Evolutionary conservation across 2,113 vertebrate genomes (phyloP), one percentile per base, ranked within the genome.

Genomic region (Orthonyx spaldingii): DNA sequence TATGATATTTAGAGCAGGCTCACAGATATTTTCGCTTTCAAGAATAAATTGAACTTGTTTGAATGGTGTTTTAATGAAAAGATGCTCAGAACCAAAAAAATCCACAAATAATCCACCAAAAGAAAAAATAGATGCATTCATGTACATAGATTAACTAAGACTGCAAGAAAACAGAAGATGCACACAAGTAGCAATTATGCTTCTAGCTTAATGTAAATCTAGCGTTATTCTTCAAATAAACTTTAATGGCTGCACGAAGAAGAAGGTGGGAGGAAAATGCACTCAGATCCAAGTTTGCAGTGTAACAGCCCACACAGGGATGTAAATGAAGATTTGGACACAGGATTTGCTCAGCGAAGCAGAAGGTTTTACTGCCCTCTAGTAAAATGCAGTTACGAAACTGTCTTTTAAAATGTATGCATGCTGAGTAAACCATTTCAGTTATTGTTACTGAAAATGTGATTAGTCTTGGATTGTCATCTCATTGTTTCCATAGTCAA

Each of bases 321-420:
- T 90, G 92, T 90, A 96, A 96, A 94, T 82, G 93, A 91, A 81
- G 94, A 84, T 96, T 97, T 96, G 88, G 93, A 49, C 95, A 92
- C 61, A 87, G 46, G 21, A 95, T 92, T 79, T 90, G 56, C 69
- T 90, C 92, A 79, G 69, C 56, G 50, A 89, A 89, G 69, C 86
- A 87, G 71, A 96, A 96, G 94, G 79, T 93, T 97, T 97, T 97
- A 94, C 94, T 96, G 97, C 96, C 97, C 96, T 97, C 96, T 97
- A 97, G 97, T 96, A 98, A 96, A 95, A 81, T 63, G 60, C n/a
- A 57, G 84, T 94, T 93, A 95, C 46, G 1, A 96, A 91, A 87
- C 78, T 77, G 46, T 88, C 94, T 95, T 75, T 89, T 85, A 88
- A 89, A 96, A 92, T 87, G 70, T 70, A 55, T 89, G 64, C 94